A percentile compares a stretch with the other conserved stretches of the same genome.
These are phyloP conservation scores for Papilio glaucus DNA, from an alignment of 1,140 invertebrate genomes.

Conservation along the genomic window DNA sequence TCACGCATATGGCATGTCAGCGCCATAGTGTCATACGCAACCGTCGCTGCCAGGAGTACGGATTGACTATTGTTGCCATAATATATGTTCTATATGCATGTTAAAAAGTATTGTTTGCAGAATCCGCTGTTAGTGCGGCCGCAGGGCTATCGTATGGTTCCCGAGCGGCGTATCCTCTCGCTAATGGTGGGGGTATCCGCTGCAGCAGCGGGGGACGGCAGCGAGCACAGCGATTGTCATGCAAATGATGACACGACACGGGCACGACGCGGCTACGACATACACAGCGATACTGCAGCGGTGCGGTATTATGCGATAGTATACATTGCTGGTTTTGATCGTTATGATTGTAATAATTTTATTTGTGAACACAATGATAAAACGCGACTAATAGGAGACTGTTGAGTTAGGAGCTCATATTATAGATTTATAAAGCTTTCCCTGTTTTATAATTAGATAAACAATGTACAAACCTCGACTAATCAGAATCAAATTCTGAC, in stretches of 20 bases:
- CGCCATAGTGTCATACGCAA: too few species aligned
- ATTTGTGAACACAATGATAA: not conserved
- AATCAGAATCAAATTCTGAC: too few species aligned
- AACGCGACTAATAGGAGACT: too few species aligned
- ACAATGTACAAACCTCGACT: too few species aligned
- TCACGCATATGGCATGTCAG: too few species aligned
- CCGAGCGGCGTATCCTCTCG: constrained; percentile 35
- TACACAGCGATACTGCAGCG: constrained; percentile 34
- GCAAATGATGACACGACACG: constrained; percentile 57
- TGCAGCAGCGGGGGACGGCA: constrained; percentile 47
- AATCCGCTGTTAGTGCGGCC: not conserved
- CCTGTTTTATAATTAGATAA: too few species aligned
- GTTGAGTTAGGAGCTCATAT: too few species aligned
- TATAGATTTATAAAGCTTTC: too few species aligned
- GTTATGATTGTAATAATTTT: not conserved
- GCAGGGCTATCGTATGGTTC: not conserved
- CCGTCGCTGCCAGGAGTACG: too few species aligned
- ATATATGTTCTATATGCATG: too few species aligned
- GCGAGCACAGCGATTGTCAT: constrained; percentile 55
- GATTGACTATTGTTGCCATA: too few species aligned
- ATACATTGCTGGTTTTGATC: not conserved
- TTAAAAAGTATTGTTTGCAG: too few species aligned
- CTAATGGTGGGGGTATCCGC: constrained; percentile 44
- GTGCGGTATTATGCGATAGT: not conserved
- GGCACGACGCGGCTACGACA: constrained; percentile 44